Evolutionary conservation across 2,113 vertebrate genomes (phyloP).

Genomic region (Leptosomus discolor): DNA sequence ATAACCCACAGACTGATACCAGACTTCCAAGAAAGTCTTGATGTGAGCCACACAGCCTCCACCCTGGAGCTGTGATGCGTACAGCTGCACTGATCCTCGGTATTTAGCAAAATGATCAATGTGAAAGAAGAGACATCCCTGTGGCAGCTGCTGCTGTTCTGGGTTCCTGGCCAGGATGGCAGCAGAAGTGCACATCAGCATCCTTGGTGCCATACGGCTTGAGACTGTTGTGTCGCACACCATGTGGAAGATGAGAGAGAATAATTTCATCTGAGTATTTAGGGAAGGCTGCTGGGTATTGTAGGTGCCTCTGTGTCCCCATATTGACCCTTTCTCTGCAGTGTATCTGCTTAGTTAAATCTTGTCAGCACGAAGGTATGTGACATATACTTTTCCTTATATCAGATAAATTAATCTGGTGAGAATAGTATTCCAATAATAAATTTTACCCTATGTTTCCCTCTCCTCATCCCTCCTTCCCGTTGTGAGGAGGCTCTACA

Average conservation of each 20-base stretch:
- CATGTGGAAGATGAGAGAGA: slow-evolving; percentile 54
- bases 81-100: not conserved
- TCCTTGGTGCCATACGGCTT: not conserved
- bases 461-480: not conserved
- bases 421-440: not conserved
- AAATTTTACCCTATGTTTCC: not conserved
- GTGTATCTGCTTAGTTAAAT: slow-evolving; percentile 14
- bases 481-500: not conserved
- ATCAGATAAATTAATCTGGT: not conserved
- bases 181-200: not conserved
- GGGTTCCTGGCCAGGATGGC: not conserved
- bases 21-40: not conserved
- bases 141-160: slow-evolving; percentile 34
- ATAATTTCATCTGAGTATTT: slow-evolving; percentile 44
- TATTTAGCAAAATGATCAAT: slow-evolving; percentile 6
- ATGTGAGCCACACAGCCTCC: not conserved
- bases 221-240: slow-evolving; percentile 14
- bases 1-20: not conserved
- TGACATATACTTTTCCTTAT: not conserved
- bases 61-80: not conserved
- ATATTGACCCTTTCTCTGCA: slow-evolving; percentile 17
- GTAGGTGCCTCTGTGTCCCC: slow-evolving; percentile 24
- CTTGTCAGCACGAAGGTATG: not conserved
- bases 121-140: slow-evolving; percentile 4
- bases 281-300: not conserved